A percentile compares a stretch with the other conserved stretches of the same genome.
phyloP scores from a whole-genome alignment of 2,113 vertebrate species.

The Channa maculata region DNA sequence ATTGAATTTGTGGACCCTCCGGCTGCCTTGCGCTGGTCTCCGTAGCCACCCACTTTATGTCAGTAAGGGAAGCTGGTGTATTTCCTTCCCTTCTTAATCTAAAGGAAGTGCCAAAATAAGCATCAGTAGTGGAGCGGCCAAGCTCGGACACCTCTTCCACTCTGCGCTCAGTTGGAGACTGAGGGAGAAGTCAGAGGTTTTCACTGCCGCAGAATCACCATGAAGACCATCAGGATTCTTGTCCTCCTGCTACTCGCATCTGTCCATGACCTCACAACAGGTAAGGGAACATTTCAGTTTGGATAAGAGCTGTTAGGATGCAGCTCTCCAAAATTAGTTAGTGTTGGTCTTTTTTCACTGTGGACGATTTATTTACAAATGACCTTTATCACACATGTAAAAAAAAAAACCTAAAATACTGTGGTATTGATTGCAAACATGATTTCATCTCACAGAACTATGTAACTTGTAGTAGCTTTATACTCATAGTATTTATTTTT shows the following conservation, averaged over 20 bases:
- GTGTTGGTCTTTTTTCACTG: too few relatives aligned
- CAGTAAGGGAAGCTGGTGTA: slow-evolving; percentile 70
- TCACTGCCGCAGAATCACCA: slow-evolving; percentile 37
- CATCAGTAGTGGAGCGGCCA: slow-evolving; percentile 33
- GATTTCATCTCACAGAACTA: too few relatives aligned
- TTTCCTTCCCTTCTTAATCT: slow-evolving; percentile 78
- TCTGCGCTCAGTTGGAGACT: slow-evolving; percentile 19
- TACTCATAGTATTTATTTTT: neutral
- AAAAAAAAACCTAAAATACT: too few relatives aligned
- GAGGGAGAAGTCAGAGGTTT: slow-evolving; percentile 38
- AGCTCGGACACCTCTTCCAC: slow-evolving; percentile 59
- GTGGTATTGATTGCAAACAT: too few relatives aligned
- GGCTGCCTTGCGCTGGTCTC: slow-evolving; percentile 33
- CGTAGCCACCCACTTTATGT: slow-evolving; percentile 53
- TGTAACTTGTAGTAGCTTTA: neutral
- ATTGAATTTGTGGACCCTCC: slow-evolving; percentile 22
- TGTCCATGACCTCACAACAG: slow-evolving; percentile 34
- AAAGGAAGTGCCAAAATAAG: slow-evolving; percentile 80
- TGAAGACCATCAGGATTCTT: slow-evolving; percentile 57
- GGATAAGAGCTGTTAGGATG: too few relatives aligned
- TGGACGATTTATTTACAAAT: too few relatives aligned
- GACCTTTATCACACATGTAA: too few relatives aligned
- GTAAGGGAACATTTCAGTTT: slow-evolving; percentile 40
- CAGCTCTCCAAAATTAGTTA: too few relatives aligned
- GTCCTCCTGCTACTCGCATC: slow-evolving; percentile 50